Base-by-base conservation (phyloP, 2,113 vertebrate genomes). In the Platycercus adscitus region DNA sequence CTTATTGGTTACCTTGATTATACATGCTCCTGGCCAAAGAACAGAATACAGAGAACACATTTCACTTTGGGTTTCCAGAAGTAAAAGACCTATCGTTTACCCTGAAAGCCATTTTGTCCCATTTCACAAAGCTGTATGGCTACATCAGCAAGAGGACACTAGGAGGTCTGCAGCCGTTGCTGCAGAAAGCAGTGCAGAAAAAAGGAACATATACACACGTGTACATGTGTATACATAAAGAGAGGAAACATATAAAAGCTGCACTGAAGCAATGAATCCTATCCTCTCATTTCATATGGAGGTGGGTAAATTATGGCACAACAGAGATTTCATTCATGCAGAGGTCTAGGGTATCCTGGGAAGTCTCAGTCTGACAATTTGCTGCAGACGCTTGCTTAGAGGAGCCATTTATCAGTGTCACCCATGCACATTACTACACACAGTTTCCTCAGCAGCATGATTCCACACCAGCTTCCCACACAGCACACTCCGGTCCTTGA, bases 381-480 rank as follows among this genome's bases (percentile, higher is more conserved):
- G 73, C 94, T 94, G 84, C 82, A 76, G 78, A 83, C 68, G 85
- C 91, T 86, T 86, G 78, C 93, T 81, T 76, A 24, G 55, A 72
- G 69, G 79, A 95, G 81, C 93, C 95, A 94, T 96, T 96, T 94
- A 97, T 97, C 97, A 97, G 88, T 80, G 96, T 96, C 96, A 90
- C 75, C 89, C 69, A 41, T 92, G 53, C 15, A 6, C 86, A 88
- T 84, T 94, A 64, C 86, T 91, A 69, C 70, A 91, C 95, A 73
- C 69, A 16, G 66, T 63, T 72, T 86, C 89, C 90, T 81, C 64
- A 11, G 72, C 50, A 88, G 83, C 84, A 29, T 10, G 31, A 72
- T 78, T 91, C 91, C 95, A 72, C 76, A 53, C 9, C 80, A 96
- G 91, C 80, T 83, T 81, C 80, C 81, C 73, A 81, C 63, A 49